A percentile compares a stretch with the other conserved stretches of the same genome.
These are phyloP conservation scores for Agrochola macilenta DNA, from an alignment of 2,888 invertebrate species.

Conservation along the genomic window DNA sequence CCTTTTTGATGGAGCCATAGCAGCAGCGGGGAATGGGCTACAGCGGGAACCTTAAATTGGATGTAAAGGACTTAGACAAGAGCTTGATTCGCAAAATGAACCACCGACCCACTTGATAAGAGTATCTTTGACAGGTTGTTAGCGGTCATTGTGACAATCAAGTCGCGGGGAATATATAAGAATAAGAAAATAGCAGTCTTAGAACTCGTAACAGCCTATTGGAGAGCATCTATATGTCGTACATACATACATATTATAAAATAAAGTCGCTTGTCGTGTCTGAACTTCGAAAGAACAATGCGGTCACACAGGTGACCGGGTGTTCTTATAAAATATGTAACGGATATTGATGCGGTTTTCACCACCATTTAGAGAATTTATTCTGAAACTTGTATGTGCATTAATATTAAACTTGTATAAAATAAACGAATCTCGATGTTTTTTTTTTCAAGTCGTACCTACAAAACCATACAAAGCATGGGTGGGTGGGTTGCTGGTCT, in stretches of 20 bases:
- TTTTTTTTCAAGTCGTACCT: background rate
- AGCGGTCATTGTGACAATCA: background rate
- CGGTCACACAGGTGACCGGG: too few relatives aligned
- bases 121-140: background rate
- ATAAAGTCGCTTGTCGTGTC: background rate
- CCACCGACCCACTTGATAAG: too few relatives aligned
- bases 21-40: slow-evolving; percentile 28
- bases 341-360: background rate
- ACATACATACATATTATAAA: background rate
- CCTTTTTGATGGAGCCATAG: slow-evolving; percentile 73
- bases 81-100: background rate
- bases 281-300: too few relatives aligned
- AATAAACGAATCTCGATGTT: background rate
- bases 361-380: background rate
- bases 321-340: background rate
- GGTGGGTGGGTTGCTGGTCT: background rate
- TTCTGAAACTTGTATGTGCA: background rate
- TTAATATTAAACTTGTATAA: background rate
- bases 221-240: background rate
- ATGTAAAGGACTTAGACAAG: background rate
- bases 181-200: background rate
- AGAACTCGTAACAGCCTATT: background rate
- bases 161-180: background rate
- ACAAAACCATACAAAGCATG: too few relatives aligned
- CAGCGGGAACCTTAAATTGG: background rate